These are phyloP conservation scores for Horisme vitalbata DNA, from an alignment of 2,888 invertebrate genomes.

Conservation along the genomic window DNA sequence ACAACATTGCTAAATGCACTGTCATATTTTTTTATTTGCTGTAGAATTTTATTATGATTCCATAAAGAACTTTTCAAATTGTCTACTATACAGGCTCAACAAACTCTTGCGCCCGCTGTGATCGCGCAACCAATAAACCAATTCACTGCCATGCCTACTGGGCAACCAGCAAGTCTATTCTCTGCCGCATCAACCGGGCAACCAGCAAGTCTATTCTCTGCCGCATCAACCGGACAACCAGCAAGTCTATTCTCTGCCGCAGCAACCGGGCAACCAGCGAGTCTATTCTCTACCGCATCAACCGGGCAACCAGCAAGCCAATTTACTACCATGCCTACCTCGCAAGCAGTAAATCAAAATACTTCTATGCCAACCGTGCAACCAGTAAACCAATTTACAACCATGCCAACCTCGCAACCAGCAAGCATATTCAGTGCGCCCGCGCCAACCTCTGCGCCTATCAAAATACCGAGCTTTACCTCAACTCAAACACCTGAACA, in stretches of 20 bases:
- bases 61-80: too few relatives aligned
- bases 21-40: too few relatives aligned
- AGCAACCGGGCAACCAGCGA: constrained; percentile 6
- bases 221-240: constrained; percentile 1
- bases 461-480: constrained; percentile 28
- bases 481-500: constrained; percentile 20
- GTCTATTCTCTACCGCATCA: constrained; percentile 3
- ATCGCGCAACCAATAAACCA: constrained; percentile 22
- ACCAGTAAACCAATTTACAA: too few relatives aligned
- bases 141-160: neutral
- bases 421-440: too few relatives aligned
- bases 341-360: too few relatives aligned
- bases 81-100: too few relatives aligned
- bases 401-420: too few relatives aligned
- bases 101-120: neutral
- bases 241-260: constrained; percentile 7
- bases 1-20: too few relatives aligned
- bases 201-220: constrained; percentile 11
- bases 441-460: constrained; percentile 9
- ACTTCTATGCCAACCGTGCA: too few relatives aligned
- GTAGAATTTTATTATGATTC: too few relatives aligned
- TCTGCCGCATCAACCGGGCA: neutral
- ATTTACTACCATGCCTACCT: too few relatives aligned
- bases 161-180: constrained; percentile 12
- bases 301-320: too few relatives aligned